Conservation (phyloP, 2,888 invertebrate species). For the Cantharis rustica region DNA sequence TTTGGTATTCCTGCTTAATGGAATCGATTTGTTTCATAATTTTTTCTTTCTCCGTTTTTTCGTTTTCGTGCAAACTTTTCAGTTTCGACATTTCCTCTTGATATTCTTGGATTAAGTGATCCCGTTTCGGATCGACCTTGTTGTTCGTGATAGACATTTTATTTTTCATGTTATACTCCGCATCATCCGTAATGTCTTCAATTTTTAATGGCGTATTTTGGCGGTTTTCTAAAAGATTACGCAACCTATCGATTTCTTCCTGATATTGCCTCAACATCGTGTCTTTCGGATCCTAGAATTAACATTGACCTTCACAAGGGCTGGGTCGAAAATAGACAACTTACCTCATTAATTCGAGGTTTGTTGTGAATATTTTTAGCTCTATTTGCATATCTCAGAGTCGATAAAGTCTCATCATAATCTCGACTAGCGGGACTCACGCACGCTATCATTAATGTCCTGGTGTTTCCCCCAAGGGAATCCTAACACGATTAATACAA, state of each 20-base stretch:
- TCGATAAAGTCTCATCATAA: constrained; percentile 83
- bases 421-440: constrained; percentile 82
- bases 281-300: constrained; percentile 77
- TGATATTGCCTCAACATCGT: constrained; percentile 84
- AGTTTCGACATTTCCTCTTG: constrained; percentile 60
- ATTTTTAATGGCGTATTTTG: constrained; percentile 39
- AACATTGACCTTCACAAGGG: neutral
- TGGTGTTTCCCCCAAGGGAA: constrained; percentile 85
- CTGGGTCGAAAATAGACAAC: neutral
- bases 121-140: constrained; percentile 48
- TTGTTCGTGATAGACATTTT: constrained; percentile 34
- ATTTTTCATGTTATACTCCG: constrained; percentile 30
- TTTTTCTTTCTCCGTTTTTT: constrained; percentile 53
- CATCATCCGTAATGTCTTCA: constrained; percentile 37
- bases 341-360: constrained; percentile 77
- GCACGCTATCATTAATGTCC: constrained; percentile 87
- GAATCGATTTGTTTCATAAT: constrained; percentile 55
- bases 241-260: constrained; percentile 77
- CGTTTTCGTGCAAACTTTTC: constrained; percentile 52
- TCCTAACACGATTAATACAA: constrained; percentile 58
- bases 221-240: constrained; percentile 59
- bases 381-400: constrained; percentile 80
- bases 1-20: constrained; percentile 64
- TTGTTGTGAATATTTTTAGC: constrained; percentile 88
- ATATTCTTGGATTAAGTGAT: constrained; percentile 57